Conservation (phyloP, 1,140 invertebrate genomes). For the Triops cancriformis region DNA sequence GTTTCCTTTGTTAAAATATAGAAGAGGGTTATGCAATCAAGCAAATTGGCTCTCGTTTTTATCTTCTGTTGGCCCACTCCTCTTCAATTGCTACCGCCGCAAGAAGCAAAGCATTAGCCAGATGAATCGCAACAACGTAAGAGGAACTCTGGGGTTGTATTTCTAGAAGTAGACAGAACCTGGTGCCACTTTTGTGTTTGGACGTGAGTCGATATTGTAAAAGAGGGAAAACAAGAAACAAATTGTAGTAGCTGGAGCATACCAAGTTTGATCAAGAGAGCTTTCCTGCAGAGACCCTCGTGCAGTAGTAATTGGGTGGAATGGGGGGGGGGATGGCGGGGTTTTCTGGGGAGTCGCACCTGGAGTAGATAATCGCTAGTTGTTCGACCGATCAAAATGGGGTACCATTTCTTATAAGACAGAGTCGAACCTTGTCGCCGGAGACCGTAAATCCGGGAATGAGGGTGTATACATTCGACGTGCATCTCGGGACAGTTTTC, state of each 20-base stretch:
- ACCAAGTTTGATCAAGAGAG: not conserved
- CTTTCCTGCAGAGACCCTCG: not conserved
- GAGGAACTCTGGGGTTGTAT: not conserved
- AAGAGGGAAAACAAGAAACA: not conserved
- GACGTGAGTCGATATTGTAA: not conserved
- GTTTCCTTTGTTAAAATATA: not conserved
- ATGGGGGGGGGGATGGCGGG: not conserved
- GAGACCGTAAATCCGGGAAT: not conserved
- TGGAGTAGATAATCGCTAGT: slow-evolving; percentile 1
- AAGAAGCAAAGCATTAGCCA: not conserved
- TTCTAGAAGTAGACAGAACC: not conserved
- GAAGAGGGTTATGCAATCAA: not conserved
- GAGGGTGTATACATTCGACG: not conserved
- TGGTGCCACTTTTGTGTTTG: not conserved
- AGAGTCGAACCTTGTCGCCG: not conserved
- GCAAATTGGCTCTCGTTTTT: not conserved
- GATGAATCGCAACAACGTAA: not conserved
- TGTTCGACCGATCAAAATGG: not conserved
- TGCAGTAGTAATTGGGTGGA: not conserved
- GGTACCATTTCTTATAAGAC: not conserved
- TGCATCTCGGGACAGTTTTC: no score
- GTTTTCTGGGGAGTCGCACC: not conserved
- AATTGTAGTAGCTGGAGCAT: not conserved
- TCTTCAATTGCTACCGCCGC: not conserved
- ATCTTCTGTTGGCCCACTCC: not conserved